phyloP scores from a whole-genome alignment of 1,140 invertebrate species.

The Temnothorax curvispinosus region DNA sequence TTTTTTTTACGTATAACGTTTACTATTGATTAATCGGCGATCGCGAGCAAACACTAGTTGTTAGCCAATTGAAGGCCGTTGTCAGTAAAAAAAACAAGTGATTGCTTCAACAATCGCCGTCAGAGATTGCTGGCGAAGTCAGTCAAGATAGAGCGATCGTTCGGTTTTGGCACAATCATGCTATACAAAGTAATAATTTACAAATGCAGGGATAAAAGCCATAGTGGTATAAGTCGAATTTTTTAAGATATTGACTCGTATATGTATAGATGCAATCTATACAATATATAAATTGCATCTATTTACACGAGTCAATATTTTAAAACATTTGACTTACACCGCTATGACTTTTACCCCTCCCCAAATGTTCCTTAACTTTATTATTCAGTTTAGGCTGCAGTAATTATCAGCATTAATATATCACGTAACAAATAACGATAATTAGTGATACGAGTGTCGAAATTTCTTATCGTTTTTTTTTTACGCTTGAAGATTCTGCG shows the following conservation, averaged over 20 bases:
- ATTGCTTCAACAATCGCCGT: not conserved
- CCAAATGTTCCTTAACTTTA: not conserved
- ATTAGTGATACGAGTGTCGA: not conserved
- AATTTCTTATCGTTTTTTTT: not conserved
- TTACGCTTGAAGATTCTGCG: slow-evolving; percentile 15
- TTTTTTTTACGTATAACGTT: not conserved
- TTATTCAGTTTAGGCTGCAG: not conserved
- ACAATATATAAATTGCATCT: no score
- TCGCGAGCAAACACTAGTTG: not conserved
- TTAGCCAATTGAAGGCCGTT: not conserved
- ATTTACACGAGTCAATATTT: no score
- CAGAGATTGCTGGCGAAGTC: not conserved
- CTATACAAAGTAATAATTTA: not conserved
- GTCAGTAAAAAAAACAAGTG: not conserved
- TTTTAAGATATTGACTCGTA: no score
- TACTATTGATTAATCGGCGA: slow-evolving; percentile 1
- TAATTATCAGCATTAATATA: not conserved
- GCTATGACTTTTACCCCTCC: no score
- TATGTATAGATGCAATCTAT: no score
- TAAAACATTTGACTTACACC: no score
- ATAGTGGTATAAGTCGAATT: no score
- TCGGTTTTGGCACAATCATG: not conserved
- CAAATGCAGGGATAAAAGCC: no score
- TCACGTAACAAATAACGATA: not conserved
- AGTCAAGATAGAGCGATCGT: not conserved